Percentiles rank a stretch among this genome's conserved stretches.
phyloP scores from a whole-genome alignment of 2,113 vertebrate genomes.

The Centrocercus urophasianus region DNA sequence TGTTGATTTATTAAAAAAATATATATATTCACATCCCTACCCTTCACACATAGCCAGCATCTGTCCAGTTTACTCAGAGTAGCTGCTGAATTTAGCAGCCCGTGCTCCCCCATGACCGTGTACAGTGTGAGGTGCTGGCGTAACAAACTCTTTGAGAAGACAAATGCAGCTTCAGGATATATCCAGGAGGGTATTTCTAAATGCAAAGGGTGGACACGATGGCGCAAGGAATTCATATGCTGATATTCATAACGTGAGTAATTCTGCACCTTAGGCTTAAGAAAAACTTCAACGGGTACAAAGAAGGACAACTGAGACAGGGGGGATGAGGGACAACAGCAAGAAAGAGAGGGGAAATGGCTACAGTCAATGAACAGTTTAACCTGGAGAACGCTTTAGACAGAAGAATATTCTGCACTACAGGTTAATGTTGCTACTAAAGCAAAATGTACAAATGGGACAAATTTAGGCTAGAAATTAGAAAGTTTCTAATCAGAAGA shows the following conservation, averaged over 20 bases:
- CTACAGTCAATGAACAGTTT: not conserved
- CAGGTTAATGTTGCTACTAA: not conserved
- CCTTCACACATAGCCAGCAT: not conserved
- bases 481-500: not conserved
- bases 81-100: not conserved
- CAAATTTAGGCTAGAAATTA: not conserved
- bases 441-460: not conserved
- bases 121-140: not conserved
- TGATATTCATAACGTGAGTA: not conserved
- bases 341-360: not conserved
- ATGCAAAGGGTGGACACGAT: not conserved
- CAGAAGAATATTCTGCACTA: not conserved
- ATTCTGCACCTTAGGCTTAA: not conserved
- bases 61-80: not conserved
- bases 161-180: not conserved
- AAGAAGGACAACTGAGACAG: not conserved
- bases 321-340: not conserved
- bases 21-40: not conserved
- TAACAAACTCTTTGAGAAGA: not conserved
- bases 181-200: not conserved
- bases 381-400: not conserved
- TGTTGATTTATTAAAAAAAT: not conserved
- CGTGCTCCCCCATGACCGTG: not conserved
- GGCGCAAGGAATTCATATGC: not conserved
- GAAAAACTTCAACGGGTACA: not conserved